Percentiles rank a stretch among this genome's conserved stretches.
Evolutionary conservation across 2,888 invertebrate species (phyloP).

Genomic region (Protodeltote pygarga): DNA sequence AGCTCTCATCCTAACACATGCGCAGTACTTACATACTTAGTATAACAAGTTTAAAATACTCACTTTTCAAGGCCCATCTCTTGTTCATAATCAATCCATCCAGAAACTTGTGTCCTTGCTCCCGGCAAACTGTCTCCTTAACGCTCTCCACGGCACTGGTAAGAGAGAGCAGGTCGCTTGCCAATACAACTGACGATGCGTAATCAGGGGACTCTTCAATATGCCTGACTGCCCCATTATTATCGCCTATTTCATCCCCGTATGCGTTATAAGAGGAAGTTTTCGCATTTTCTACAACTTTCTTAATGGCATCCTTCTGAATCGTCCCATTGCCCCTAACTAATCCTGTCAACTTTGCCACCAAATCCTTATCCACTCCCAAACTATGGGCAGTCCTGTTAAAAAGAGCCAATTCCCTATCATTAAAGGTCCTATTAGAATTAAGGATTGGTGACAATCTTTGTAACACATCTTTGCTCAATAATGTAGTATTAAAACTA

Average conservation of each 20-base stretch:
- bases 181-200: slow-evolving; percentile 80
- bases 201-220: slow-evolving; percentile 81
- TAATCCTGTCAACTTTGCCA: slow-evolving; percentile 63
- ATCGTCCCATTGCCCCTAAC: slow-evolving; percentile 48
- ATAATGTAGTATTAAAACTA: slow-evolving; percentile 59
- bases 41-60: slow-evolving; percentile 58
- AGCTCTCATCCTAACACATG: no score
- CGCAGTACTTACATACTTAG: not conserved
- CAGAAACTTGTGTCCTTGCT: slow-evolving; percentile 81
- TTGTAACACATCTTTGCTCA: slow-evolving; percentile 62
- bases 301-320: slow-evolving; percentile 28
- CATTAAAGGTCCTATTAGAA: slow-evolving; percentile 62
- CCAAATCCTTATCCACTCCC: slow-evolving; percentile 65
- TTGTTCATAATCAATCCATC: slow-evolving; percentile 81
- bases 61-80: slow-evolving; percentile 87
- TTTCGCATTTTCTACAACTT: slow-evolving; percentile 48
- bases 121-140: slow-evolving; percentile 77
- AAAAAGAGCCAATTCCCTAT: slow-evolving; percentile 58
- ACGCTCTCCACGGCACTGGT: slow-evolving; percentile 81
- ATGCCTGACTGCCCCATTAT: slow-evolving; percentile 60
- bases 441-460: slow-evolving; percentile 60
- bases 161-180: slow-evolving; percentile 81
- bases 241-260: slow-evolving; percentile 52
- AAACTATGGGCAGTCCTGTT: slow-evolving; percentile 67
- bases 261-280: slow-evolving; percentile 56